Base-by-base conservation (phyloP, 1,140 invertebrate species). In the Drosophila yakuba region DNA sequence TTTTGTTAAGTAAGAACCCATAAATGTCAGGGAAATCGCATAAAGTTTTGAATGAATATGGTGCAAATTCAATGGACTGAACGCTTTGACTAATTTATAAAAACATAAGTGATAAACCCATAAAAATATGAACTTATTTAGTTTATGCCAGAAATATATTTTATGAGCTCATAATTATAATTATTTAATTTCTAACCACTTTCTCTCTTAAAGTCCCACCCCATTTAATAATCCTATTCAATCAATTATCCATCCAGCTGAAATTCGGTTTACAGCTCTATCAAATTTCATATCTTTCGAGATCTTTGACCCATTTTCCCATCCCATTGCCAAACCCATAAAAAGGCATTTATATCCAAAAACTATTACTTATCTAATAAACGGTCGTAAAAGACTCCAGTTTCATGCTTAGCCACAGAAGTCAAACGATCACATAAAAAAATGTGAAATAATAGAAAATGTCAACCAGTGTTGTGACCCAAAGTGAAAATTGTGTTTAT, bases 331-430 rank as follows among this genome's bases (percentile, higher is more conserved):
- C 35, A 55, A 50, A 15, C 32, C 44, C 66, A 57, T 71, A 50
- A 71, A 68, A 71, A 12, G 1, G 35, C 32, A 71, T 58, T 71
- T 48, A 35, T 71, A 72, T 71, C 48, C 44, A 38, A 38, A 57
- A 57, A 71, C 64, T 50, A 72, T 72, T 71, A 72, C 68, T 72
- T 71, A 71, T 72, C 66, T 50, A 72, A 71, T 72, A 72, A 71
- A 71, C 52, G 68, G n/a, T 25, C 45, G 36, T 72, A 72, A 72
- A 67, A 67, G 58, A 25, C 44, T 25, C 55, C 36, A 41, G 43
- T 69, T 71, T 71, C 43, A 20, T 44, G 64, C 32, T 47, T 47
- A 62, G 35, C 47, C 64, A 45, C 64, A 67, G 64, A 69, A 71
- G 67, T 71, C 67, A 71, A 71, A 57, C 64, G 67, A 71, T 50